These are phyloP conservation scores for Malaclemys terrapin DNA, from an alignment of 2,113 vertebrate species.

Conservation along the genomic window DNA sequence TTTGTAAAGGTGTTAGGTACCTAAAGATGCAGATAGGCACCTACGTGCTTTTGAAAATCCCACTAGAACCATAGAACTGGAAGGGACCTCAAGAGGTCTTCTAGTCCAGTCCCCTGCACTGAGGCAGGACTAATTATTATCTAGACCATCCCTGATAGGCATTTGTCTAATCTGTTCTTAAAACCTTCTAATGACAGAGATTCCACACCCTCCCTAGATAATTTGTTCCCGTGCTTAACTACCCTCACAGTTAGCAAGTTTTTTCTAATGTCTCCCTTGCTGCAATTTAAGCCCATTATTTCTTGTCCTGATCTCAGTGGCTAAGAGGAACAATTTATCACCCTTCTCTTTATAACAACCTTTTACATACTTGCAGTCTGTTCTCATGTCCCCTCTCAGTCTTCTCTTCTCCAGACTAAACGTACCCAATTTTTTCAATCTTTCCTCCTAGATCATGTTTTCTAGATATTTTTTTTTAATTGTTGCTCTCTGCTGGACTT, in stretches of 20 bases:
- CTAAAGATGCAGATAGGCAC: not conserved
- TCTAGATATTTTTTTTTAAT: not conserved
- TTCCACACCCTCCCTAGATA: not conserved
- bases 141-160: not conserved
- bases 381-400: not conserved
- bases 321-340: not conserved
- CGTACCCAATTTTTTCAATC: not conserved
- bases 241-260: not conserved
- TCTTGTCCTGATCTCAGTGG: not conserved
- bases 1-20: not conserved
- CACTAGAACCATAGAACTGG: not conserved
- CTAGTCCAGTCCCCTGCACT: no score
- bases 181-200: not conserved
- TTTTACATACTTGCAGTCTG: not conserved
- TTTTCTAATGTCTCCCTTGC: not conserved
- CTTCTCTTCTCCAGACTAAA: not conserved
- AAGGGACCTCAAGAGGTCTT: not conserved
- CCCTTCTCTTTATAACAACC: not conserved
- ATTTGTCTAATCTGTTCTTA: not conserved
- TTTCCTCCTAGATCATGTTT: not conserved
- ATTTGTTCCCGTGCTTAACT: not conserved
- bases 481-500: not conserved
- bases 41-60: not conserved
- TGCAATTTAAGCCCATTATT: not conserved
- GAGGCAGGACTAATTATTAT: not conserved